phyloP scores from a whole-genome alignment of 2,888 invertebrate species.

The Caenorhabditis sp. region DNA sequence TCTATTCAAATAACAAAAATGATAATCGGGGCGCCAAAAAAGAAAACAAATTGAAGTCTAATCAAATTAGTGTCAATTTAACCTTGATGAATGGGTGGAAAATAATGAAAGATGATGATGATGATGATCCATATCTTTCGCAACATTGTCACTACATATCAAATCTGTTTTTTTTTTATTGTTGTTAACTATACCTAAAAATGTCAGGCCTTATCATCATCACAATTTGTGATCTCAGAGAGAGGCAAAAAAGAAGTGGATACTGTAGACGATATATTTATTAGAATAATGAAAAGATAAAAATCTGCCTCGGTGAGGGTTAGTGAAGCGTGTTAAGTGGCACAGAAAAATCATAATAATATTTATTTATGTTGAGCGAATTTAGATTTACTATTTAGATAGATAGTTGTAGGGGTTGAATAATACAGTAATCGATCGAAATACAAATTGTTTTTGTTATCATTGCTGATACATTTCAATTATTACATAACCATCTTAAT shows the following conservation, averaged over 20 bases:
- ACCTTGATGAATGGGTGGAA: neutral
- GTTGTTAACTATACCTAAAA: constrained; percentile 1
- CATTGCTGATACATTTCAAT: neutral
- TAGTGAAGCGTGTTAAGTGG: constrained; percentile 21
- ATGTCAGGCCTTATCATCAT: neutral
- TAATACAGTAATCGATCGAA: neutral
- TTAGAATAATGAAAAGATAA: constrained; percentile 25
- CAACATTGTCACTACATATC: neutral
- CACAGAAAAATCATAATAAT: constrained; percentile 29
- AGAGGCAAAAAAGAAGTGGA: neutral
- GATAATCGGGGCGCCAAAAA: too few species aligned
- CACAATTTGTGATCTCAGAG: constrained; percentile 13
- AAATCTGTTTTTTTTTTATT: neutral
- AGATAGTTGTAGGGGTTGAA: too few species aligned
- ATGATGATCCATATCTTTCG: neutral
- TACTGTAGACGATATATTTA: constrained; percentile 7
- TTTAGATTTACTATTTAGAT: neutral
- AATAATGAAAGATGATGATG: too few species aligned
- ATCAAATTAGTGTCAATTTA: neutral
- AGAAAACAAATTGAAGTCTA: neutral
- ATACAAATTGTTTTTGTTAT: too few species aligned
- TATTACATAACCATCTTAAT: neutral
- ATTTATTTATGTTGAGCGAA: constrained; percentile 6
- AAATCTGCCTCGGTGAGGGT: constrained; percentile 1
- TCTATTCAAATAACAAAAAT: too few species aligned